phyloP scores from a whole-genome alignment of 2,888 invertebrate species.

The Spilarctia lutea region DNA sequence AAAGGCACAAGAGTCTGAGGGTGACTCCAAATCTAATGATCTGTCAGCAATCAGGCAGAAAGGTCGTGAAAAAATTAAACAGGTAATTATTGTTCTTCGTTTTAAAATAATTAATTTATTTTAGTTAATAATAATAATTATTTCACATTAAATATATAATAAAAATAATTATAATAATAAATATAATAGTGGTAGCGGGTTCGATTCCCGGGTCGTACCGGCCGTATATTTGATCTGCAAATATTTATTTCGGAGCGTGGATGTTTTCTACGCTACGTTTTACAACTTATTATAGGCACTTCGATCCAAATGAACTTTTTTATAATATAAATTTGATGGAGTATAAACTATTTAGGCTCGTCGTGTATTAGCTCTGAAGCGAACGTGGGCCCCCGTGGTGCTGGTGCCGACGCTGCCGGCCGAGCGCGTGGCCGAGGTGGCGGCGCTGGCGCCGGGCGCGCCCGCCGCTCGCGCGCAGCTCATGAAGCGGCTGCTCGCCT shows the following conservation, averaged over 20 bases:
- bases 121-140: no score
- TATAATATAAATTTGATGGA: no score
- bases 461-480: slow-evolving; percentile 93
- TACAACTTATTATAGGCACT: no score
- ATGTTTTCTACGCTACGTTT: no score
- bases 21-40: slow-evolving; percentile 73
- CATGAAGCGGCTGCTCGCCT: slow-evolving; percentile 95
- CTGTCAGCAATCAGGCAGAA: slow-evolving; percentile 86
- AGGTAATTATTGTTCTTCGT: slow-evolving; percentile 67
- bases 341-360: slow-evolving; percentile 86
- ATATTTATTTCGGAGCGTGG: no score
- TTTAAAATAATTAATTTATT: no score
- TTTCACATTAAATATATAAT: no score
- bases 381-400: slow-evolving; percentile 96
- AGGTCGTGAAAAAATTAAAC: slow-evolving; percentile 93
- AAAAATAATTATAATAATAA: no score
- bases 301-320: no score
- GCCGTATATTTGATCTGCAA: no score
- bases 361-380: slow-evolving; percentile 94
- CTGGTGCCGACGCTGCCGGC: slow-evolving; percentile 97
- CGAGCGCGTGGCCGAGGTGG: slow-evolving; percentile 95
- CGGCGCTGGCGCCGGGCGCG: slow-evolving; percentile 89
- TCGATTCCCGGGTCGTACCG: no score
- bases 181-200: no score
- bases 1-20: slow-evolving; percentile 80